Percentiles rank a stretch among this genome's conserved stretches.
Evolutionary conservation across 2,888 invertebrate genomes (phyloP).

Genomic region (Aricia artaxerxes): DNA sequence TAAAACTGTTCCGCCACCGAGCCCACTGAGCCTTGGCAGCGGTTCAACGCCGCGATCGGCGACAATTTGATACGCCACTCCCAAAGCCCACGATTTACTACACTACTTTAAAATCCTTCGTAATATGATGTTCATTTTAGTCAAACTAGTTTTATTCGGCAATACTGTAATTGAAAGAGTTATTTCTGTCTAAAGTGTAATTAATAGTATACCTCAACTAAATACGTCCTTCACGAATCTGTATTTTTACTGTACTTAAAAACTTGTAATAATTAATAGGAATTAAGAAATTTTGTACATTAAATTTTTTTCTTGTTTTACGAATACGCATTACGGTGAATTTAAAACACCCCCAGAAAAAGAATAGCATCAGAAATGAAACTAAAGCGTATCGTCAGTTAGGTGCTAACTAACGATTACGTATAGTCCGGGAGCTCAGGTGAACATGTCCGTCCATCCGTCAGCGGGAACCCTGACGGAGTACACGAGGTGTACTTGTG

Average conservation of each 20-base stretch:
- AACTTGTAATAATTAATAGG: too few species aligned
- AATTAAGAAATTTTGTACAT: too few species aligned
- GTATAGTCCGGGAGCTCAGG: not conserved
- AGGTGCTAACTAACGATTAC: not conserved
- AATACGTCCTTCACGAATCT: too few species aligned
- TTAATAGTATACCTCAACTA: too few species aligned
- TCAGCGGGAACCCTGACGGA: not conserved
- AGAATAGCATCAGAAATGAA: too few species aligned
- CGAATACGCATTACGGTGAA: too few species aligned
- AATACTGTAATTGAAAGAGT: too few species aligned
- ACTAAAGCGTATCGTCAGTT: too few species aligned
- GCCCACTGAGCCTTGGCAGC: not conserved
- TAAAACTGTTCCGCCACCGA: not conserved
- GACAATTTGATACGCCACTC: constrained; percentile 15
- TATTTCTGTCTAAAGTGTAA: too few species aligned
- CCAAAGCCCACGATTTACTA: not conserved
- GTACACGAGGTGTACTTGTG: not conserved
- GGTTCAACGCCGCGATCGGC: not conserved
- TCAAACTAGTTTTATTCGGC: not conserved
- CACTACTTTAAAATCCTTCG: not conserved
- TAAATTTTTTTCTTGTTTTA: too few species aligned
- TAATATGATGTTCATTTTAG: not conserved
- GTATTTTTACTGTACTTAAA: too few species aligned
- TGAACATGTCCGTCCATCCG: not conserved
- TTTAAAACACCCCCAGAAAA: too few species aligned